These are phyloP conservation scores for Eptatretus burgeri DNA, from an alignment of 2,113 vertebrate species.

Conservation along the genomic window DNA sequence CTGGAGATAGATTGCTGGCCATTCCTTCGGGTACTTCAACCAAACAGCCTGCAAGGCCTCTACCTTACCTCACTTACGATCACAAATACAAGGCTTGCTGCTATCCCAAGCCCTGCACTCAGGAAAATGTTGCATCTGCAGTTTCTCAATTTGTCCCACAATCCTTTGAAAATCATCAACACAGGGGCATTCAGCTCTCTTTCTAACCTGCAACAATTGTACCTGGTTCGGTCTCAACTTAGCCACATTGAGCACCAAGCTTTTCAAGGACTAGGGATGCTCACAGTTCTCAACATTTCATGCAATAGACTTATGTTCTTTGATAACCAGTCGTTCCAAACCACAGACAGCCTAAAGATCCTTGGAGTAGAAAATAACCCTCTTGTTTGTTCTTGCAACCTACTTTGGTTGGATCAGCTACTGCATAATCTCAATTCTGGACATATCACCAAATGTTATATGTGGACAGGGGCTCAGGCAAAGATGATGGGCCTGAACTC, in stretches of 20 bases:
- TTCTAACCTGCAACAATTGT: slow-evolving; percentile 70
- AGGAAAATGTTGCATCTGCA: slow-evolving; percentile 81
- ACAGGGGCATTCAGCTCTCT: slow-evolving; percentile 81
- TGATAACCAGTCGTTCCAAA: slow-evolving; percentile 80
- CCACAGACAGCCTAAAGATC: slow-evolving; percentile 75
- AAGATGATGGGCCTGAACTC: slow-evolving; percentile 97
- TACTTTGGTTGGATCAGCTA: slow-evolving; percentile 79
- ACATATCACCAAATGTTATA: slow-evolving; percentile 60
- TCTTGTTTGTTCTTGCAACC: slow-evolving; percentile 70
- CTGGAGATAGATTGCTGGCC: slow-evolving; percentile 88
- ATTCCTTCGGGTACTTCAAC: slow-evolving; percentile 78
- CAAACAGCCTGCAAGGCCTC: slow-evolving; percentile 83
- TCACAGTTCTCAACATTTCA: slow-evolving; percentile 74
- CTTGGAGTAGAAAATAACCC: slow-evolving; percentile 75
- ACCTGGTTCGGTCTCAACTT: slow-evolving; percentile 68
- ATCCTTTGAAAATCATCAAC: slow-evolving; percentile 58
- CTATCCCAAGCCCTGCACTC: slow-evolving; percentile 63
- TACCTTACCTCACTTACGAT: slow-evolving; percentile 85
- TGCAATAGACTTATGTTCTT: slow-evolving; percentile 60
- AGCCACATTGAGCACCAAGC: slow-evolving; percentile 58
- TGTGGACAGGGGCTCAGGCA: slow-evolving; percentile 71
- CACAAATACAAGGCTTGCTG: slow-evolving; percentile 60
- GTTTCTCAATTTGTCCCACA: slow-evolving; percentile 88
- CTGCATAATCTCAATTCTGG: slow-evolving; percentile 92
- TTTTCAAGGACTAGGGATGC: slow-evolving; percentile 68